Base-by-base conservation (phyloP, 2,888 invertebrate genomes). In the Xylota segnis region DNA sequence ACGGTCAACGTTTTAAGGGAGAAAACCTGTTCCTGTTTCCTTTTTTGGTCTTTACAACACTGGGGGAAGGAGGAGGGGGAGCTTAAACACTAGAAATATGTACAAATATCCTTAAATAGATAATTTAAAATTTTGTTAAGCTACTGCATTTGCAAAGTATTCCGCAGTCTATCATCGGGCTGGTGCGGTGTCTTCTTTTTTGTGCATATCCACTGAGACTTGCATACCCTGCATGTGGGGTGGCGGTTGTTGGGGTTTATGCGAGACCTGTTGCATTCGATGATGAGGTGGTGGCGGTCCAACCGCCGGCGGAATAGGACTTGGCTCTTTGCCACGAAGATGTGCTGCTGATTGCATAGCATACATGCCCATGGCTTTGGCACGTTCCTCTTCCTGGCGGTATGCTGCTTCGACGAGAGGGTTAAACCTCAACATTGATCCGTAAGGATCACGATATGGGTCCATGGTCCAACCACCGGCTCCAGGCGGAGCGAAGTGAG, bases 401-500 rank as follows among this genome's bases (percentile, higher is more conserved):
- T 95, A 94, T 18, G 96, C 96, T 12, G 95, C 96, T 89, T 96
- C 96, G 93, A 97, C 95, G 37, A 97, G 93, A 18, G 96, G 96
- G 91, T 96, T 96, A 91, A 96, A 96, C 72, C 96, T 94, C 91
- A 95, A 93, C 87, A 96, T 93, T 47, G 96, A 95, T 14, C 88
- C 89, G 91, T 96, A 96, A 34, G 94, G 93, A 90, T 94, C 94
- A 68, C 95, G 94, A 93, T 95, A 96, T 10, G 95, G 95, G 91
- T 96, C 95, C 81, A 92, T 90, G 27, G 90, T 88, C 94, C 94
- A 94, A 16, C 91, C 90, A 34, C 92, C 92, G 9, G 94, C 94
- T 0, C 94, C 94, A 88, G 94, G 94, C 58, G 94, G 93, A 61
- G 94, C 94, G 72, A 94, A 93, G 88, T 95, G 95, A 23, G 94